Base-by-base conservation (phyloP, 2,113 vertebrate species). In the Pholis gunnellus region DNA sequence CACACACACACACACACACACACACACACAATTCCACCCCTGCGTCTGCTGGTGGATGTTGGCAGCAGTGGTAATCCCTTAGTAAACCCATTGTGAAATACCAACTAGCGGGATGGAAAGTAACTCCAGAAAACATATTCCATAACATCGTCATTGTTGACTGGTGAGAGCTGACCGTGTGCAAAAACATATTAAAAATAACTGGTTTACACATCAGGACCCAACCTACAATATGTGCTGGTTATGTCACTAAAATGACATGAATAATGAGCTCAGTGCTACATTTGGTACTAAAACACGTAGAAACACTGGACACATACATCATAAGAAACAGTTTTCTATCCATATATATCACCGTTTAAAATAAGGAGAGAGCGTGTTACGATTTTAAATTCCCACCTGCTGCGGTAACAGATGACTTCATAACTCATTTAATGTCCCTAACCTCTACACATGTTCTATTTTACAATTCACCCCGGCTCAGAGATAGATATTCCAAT, bases 401-500 rank as follows among this genome's bases (percentile, higher is more conserved):
- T 79, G 50, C 68, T 72, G 27, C 68, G 46, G 50, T 61, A 69
- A 38, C 27, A 78, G 74, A 81, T 64, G 22, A 79, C 61, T 91
- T 79, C 78, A 88, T 79, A 61, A 81, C 29, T 50, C n/a, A 29
- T 75, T 66, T 80, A 75, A 82, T 40, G 56, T 74, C 72, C 31
- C 31, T 75, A 48, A 85, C 76, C 65, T 79, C 42, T 40, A 71
- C 67, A 75, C 59, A 56, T 50, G 63, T 72, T 67, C n/a, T 64
- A 57, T 87, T 88, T 87, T 86, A 67, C 48, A 80, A 71, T 82
- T 64, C 56, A 57, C 6, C 17, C 46, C 18, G 25, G 72, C 17
- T 79, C 64, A 29, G 36, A 70, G 52, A 83, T 78, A n/a, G 88
- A 79, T 75, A 88, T 82, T 86, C 46, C 65, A 63, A 92, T 86